A percentile compares a stretch with the other conserved stretches of the same genome.
phyloP scores from a whole-genome alignment of 2,888 invertebrate genomes.

The Crioceris asparagi region DNA sequence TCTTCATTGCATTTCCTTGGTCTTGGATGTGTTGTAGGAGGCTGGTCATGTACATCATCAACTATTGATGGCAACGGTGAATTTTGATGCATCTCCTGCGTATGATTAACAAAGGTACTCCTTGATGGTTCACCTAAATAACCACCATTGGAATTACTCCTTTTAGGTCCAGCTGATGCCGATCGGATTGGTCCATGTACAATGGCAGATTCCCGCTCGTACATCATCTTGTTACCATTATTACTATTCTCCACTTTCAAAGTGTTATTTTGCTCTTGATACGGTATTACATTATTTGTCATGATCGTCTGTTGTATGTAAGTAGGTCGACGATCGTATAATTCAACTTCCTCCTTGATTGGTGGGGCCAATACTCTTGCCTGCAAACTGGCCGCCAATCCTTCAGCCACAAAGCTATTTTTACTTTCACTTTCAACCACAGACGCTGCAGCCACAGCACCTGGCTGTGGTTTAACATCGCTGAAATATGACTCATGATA shows the following conservation, averaged over 20 bases:
- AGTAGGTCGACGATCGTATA: conserved; percentile 25
- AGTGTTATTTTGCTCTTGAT: conserved; percentile 24
- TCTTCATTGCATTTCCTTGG: conserved; percentile 42
- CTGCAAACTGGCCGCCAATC: conserved; percentile 73
- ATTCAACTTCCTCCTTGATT: conserved; percentile 36
- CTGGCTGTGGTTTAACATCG: conserved; percentile 45
- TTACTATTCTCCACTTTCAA: conserved; percentile 28
- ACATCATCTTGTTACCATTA: conserved; percentile 26
- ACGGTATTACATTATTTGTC: conserved; percentile 19
- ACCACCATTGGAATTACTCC: conserved; percentile 28
- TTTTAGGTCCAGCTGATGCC: too few relatives aligned
- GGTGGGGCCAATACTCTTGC: conserved; percentile 54
- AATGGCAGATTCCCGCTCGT: conserved; percentile 43
- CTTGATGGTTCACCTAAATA: conserved; percentile 10
- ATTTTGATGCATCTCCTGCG: conserved; percentile 59
- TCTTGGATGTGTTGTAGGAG: conserved; percentile 27
- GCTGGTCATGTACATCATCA: conserved; percentile 40
- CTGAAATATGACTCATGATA: conserved; percentile 60
- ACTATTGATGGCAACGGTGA: conserved; percentile 53
- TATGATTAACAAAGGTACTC: conserved; percentile 22
- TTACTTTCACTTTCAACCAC: conserved; percentile 22
- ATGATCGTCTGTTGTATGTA: conserved; percentile 27
- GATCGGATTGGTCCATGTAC: conserved; percentile 41
- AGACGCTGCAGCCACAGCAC: conserved; percentile 4
- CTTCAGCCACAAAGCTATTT: conserved; percentile 44